Conservation (phyloP, 2,888 invertebrate genomes). For the Cheilosia grossa region DNA sequence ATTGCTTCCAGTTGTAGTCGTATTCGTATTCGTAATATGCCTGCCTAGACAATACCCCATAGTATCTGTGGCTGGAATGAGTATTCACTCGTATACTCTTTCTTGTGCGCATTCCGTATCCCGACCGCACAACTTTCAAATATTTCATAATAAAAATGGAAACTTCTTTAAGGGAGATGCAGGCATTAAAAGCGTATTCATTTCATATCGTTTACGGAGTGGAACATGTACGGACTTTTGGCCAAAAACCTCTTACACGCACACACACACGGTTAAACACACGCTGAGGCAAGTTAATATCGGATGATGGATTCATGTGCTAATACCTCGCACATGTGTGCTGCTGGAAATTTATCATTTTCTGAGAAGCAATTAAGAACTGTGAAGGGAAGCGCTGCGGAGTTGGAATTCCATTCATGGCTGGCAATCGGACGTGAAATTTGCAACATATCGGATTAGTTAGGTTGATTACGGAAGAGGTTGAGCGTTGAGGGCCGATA, state of each 20-base stretch:
- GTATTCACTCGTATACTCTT: not conserved
- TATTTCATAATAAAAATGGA: slow-evolving; percentile 75
- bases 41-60: slow-evolving; percentile 60
- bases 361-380: slow-evolving; percentile 73
- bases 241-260: slow-evolving; percentile 30
- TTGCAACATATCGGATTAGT: slow-evolving; percentile 75
- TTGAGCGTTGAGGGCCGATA: not conserved
- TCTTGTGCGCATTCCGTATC: slow-evolving; percentile 62
- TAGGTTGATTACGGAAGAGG: slow-evolving; percentile 64
- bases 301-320: slow-evolving; percentile 74
- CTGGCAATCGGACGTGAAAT: slow-evolving; percentile 74
- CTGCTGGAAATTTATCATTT: slow-evolving; percentile 74
- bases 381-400: slow-evolving; percentile 53
- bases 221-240: slow-evolving; percentile 53
- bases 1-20: slow-evolving; percentile 31
- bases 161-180: slow-evolving; percentile 69
- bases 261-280: slow-evolving; percentile 11
- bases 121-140: slow-evolving; percentile 74
- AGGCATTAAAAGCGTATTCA: slow-evolving; percentile 71
- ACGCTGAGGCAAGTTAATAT: slow-evolving; percentile 69
- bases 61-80: slow-evolving; percentile 13
- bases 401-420: slow-evolving; percentile 66
- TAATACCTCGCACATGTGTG: slow-evolving; percentile 75
- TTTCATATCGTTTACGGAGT: slow-evolving; percentile 68
- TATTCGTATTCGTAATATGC: not conserved